Evolutionary conservation across 1,140 invertebrate genomes (phyloP).

Genomic region (Triops cancriformis): DNA sequence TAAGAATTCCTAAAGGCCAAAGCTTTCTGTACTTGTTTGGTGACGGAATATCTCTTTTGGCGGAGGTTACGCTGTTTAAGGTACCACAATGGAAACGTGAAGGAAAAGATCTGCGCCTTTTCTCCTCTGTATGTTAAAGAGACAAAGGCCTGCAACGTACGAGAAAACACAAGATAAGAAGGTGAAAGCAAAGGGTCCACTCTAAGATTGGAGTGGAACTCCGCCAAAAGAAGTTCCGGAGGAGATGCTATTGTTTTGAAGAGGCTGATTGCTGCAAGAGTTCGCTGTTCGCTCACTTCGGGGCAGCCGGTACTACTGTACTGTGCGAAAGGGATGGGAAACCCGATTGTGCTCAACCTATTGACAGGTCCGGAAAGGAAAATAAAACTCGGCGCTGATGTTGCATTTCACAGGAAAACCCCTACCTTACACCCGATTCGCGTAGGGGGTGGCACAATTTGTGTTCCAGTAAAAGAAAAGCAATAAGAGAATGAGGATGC

Average conservation of each 20-base stretch:
- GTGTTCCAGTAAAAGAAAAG: neutral
- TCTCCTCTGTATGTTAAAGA: neutral
- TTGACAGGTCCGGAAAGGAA: neutral
- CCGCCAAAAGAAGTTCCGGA: neutral
- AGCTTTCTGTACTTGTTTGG: too few species aligned
- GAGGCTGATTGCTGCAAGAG: conserved; percentile 6
- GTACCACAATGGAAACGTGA: neutral
- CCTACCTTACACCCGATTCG: neutral
- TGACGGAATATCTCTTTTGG: neutral
- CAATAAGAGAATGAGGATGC: neutral
- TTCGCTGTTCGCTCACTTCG: too few species aligned
- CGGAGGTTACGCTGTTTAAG: neutral
- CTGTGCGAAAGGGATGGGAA: neutral
- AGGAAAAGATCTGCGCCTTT: neutral
- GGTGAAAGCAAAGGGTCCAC: neutral
- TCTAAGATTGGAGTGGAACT: conserved; percentile 2
- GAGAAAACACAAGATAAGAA: neutral
- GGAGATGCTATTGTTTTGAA: conserved; percentile 10
- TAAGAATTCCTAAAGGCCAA: too few species aligned
- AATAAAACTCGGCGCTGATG: neutral
- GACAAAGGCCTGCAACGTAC: neutral
- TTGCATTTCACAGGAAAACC: neutral
- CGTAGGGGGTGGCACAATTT: neutral
- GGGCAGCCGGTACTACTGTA: neutral
- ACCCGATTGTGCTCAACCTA: neutral